A percentile compares a stretch with the other conserved stretches of the same genome.
Conservation (phyloP, 2,888 invertebrate species). For the Tiphia femorata region DNA sequence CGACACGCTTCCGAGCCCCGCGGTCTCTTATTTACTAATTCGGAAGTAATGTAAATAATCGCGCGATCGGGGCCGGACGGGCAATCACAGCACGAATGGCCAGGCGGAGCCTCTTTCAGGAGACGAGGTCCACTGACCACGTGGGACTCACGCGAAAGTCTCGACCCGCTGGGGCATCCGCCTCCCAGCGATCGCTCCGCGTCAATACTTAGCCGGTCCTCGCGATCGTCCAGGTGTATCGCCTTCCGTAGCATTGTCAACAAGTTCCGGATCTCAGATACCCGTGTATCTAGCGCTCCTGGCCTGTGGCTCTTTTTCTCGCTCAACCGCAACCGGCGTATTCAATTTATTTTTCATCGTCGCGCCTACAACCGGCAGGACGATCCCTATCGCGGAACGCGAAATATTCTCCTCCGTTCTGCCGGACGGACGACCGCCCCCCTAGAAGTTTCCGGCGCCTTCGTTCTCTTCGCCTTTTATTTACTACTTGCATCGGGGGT, state of each 20-base stretch:
- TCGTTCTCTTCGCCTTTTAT: too few species aligned
- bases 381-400: too few species aligned
- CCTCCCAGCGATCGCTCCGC: conserved; percentile 9
- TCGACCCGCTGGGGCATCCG: conserved; percentile 42
- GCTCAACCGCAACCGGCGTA: neutral
- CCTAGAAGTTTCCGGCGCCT: too few species aligned
- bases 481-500: too few species aligned
- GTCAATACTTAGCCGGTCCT: conserved; percentile 39
- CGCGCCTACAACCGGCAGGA: too few species aligned
- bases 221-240: conserved; percentile 66
- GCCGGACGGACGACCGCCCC: conserved; percentile 17
- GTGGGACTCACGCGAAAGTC: conserved; percentile 45
- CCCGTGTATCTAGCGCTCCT: conserved; percentile 35
- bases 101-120: conserved; percentile 49
- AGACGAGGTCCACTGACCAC: conserved; percentile 68
- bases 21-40: conserved; percentile 55
- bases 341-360: conserved; percentile 11
- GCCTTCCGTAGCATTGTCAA: conserved; percentile 68
- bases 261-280: conserved; percentile 62
- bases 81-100: conserved; percentile 49
- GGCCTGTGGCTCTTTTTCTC: neutral
- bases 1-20: conserved; percentile 35
- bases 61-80: conserved; percentile 38
- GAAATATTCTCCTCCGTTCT: conserved; percentile 2
- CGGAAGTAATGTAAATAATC: conserved; percentile 61